Base-by-base conservation (phyloP, 2,888 invertebrate species). In the Xanthia icteritia region DNA sequence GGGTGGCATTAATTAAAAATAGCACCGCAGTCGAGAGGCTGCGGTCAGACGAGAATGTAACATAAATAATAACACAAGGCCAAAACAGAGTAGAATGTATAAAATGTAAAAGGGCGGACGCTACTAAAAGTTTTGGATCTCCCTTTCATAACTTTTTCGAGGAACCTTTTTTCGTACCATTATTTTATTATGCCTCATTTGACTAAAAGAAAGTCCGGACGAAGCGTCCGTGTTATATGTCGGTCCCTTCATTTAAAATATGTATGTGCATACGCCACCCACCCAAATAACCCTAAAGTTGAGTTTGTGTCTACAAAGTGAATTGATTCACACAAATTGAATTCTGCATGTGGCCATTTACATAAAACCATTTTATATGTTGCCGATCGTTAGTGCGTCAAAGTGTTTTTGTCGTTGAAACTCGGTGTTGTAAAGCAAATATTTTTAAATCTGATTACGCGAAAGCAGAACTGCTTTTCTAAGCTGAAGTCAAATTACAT, bases 141-240 rank as follows among this genome's bases (percentile, higher is more conserved):
- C 94, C 94, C 93, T 94, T 94, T 94, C 94, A 93, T 94, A 96
- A 96, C 95, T 96, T 96, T 95, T 94, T 90, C 91, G 94, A 93
- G 93, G 89, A 93, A 92, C 94, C 94, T 94, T 96, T 96, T 96
- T 94, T 93, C 93, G 89, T 93, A 86, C 93, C 94, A 95, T 96
- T 95, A 95, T 96, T 95, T 95, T 94, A 95, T 95, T 95, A 94
- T 92, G 93, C 92, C 94, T 95, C 95, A 95, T 95, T 95, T 95
- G 95, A 95, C 94, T 95, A 94, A 95, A 95, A 94, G 95, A 96
- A 95, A 95, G 94, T 95, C 94, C 93, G 93, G 90, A 90, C 89
- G 92, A 92, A 91, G 92, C 92, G 91, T 93, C 92, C 92, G 91
- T 91, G 92, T 93, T 94, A 92, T 93, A 92, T 91, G 92, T 92